Base-by-base conservation (phyloP, 2,888 invertebrate species). In the Kuschelorhynchus macadamiae region DNA sequence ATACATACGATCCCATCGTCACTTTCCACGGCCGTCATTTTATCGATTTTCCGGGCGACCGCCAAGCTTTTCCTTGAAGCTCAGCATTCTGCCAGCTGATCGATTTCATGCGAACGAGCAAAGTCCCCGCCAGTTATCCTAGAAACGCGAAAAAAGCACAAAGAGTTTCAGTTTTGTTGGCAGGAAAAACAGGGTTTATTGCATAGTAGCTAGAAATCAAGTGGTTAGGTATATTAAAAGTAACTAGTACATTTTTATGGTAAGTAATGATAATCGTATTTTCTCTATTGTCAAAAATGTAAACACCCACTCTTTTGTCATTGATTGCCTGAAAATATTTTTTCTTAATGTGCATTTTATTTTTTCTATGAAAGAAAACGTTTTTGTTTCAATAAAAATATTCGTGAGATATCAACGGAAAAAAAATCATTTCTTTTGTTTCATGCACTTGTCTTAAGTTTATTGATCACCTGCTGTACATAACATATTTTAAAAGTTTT, bases 61-160 rank as follows among this genome's bases (percentile, higher is more conserved):
- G 63, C 30, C 33, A 53, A 36, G 63, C 69, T 60, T 59, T 52
- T 64, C 59, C 64, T 60, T 60, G 59, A 59, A 60, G 36, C 59
- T 65, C 39, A 44, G 49, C 47, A 18, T 57, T 44, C 21, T 14
- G 41, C 60, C 70, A 70, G 70, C 70, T 70, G 70, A 70, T 70
- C 70, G 70, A 70, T 70, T 70, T 70, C 66, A 49, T 21, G 52
- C 50, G 56, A 65, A 52, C 65, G 64, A 52, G 69, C 55, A 64
- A 59, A 64, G 44, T 39, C 57, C 59, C 69, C 60, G 57, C 33
- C 62, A 62, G 55, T 68, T 63, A 46, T 52, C 56, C 62, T 62
- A 56, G 62, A 32, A 47, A 32, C 53, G 30, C 14, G n/a, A 55
- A 49, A 59, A 59, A 59, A 47, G 36, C 41, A 17, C 55, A 5